These are phyloP conservation scores for Galeopsomyia nigrocyanea DNA, from an alignment of 2,888 invertebrate species.

Conservation along the genomic window DNA sequence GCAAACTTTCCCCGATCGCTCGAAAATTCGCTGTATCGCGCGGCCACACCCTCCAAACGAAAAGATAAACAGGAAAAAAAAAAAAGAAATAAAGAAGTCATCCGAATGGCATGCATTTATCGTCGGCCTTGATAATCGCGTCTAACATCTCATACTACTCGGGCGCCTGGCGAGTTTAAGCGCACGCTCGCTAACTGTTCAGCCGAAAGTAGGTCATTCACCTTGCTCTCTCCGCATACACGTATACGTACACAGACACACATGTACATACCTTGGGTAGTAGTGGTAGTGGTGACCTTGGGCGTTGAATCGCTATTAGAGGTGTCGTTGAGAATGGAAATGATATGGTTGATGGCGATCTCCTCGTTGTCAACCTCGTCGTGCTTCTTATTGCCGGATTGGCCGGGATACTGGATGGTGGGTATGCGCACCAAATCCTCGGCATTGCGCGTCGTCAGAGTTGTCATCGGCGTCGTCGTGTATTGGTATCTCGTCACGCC, in stretches of 20 bases:
- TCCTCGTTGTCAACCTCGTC: conserved; percentile 63
- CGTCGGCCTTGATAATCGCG: too few species aligned
- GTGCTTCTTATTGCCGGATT: conserved; percentile 63
- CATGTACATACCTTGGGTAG: conserved; percentile 41
- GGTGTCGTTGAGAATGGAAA: conserved; percentile 68
- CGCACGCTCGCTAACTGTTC: conserved; percentile 32
- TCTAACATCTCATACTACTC: too few species aligned
- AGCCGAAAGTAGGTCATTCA: too few species aligned
- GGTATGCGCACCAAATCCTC: conserved; percentile 66
- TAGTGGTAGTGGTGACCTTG: conserved; percentile 51
- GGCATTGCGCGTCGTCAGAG: conserved; percentile 52
- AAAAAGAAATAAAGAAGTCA: too few species aligned
- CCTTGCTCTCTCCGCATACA: too few species aligned
- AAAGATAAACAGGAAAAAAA: too few species aligned
- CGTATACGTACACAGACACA: too few species aligned
- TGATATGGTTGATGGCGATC: conserved; percentile 69
- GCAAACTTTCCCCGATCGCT: too few species aligned
- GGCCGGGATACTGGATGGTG: conserved; percentile 63
- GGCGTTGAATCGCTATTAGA: conserved; percentile 53
- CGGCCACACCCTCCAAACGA: too few species aligned
- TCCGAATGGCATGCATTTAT: too few species aligned
- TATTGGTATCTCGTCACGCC: conserved; percentile 43
- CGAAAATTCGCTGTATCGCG: too few species aligned
- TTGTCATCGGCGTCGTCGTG: conserved; percentile 60
- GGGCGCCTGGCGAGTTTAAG: conserved; percentile 6